Conservation (phyloP, 2,113 vertebrate genomes). For the Upupa epops region DNA sequence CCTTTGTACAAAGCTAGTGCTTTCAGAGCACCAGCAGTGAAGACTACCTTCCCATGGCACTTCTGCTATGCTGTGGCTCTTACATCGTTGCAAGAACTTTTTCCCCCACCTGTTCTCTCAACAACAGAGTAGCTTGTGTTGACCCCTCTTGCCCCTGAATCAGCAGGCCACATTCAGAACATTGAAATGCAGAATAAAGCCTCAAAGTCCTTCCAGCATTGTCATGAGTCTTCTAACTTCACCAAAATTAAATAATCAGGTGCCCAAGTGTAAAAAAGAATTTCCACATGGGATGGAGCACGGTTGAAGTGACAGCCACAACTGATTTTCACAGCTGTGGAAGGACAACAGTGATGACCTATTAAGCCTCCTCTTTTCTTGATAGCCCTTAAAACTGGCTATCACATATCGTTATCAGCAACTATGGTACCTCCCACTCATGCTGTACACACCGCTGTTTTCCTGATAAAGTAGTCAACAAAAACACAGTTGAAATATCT, state of each 20-base stretch:
- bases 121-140: background rate
- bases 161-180: background rate
- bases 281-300: background rate
- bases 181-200: background rate
- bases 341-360: background rate
- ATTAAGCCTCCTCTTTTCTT: background rate
- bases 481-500: background rate
- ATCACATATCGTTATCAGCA: background rate
- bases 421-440: background rate
- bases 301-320: background rate
- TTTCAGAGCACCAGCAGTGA: background rate
- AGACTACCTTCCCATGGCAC: background rate
- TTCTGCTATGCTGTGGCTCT: fast-evolving
- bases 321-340: background rate
- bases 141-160: background rate
- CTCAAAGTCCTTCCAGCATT: background rate
- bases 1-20: background rate
- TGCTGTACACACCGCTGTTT: fast-evolving
- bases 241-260: background rate
- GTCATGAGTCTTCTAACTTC: background rate
- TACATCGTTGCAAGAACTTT: background rate
- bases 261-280: background rate
- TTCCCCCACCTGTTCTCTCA: background rate
- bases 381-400: background rate
- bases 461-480: background rate